Conservation (phyloP, 2,797 vertebrate genomes). For the Pitangus sulphuratus region DNA sequence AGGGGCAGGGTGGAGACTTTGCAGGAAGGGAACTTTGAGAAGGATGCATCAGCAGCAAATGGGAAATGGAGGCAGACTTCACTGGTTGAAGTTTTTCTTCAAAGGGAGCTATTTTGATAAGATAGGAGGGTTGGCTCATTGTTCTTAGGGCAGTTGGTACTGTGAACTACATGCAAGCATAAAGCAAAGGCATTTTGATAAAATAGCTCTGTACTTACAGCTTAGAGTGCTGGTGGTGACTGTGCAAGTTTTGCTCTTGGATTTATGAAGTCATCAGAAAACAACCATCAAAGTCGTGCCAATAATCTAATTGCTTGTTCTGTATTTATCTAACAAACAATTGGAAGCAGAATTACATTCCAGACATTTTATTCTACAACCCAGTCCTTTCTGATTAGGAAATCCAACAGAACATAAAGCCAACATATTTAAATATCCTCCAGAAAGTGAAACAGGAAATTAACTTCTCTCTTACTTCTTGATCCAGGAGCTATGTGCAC, state of each 20-base stretch:
- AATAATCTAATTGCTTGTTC: conserved; percentile 36
- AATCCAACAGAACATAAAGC: conserved; percentile 51
- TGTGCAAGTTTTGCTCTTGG: background rate
- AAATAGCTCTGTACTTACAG: background rate
- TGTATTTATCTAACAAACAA: conserved; percentile 62
- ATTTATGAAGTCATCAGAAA: conserved; percentile 25
- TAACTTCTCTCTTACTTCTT: conserved; percentile 54
- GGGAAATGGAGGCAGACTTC: background rate
- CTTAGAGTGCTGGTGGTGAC: background rate
- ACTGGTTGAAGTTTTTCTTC: background rate
- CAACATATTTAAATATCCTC: conserved; percentile 47
- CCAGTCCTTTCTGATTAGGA: conserved; percentile 58
- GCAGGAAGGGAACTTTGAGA: conserved; percentile 13
- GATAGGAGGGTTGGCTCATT: background rate
- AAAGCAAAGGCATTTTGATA: conserved; percentile 6
- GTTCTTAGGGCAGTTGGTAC: background rate
- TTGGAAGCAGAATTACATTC: conserved; percentile 59
- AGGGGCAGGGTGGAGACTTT: conserved; percentile 17
- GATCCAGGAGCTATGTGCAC: background rate
- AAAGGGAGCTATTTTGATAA: background rate
- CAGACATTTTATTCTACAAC: conserved; percentile 29
- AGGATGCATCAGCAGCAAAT: background rate
- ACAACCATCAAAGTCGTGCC: background rate
- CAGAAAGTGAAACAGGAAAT: conserved; percentile 74
- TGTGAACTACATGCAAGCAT: background rate